Conservation (phyloP, 2,797 vertebrate genomes). For the Tokudaia muenninki region DNA sequence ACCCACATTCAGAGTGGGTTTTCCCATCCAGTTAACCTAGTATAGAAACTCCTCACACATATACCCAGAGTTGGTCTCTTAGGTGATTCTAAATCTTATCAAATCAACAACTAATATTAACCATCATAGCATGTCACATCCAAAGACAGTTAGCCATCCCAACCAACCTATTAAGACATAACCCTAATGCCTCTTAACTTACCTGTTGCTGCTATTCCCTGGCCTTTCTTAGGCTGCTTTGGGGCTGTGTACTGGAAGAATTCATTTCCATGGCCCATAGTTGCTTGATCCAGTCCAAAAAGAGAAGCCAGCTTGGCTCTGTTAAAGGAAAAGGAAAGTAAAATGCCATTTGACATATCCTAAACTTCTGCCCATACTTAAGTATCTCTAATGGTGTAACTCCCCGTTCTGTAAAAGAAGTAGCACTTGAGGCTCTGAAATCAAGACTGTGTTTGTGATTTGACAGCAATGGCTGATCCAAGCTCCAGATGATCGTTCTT, state of each 20-base stretch:
- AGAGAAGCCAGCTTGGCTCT: constrained; percentile 97
- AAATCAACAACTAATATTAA: background rate
- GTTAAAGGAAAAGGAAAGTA: constrained; percentile 67
- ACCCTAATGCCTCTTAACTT: constrained; percentile 61
- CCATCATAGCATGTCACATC: background rate
- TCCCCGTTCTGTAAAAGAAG: background rate
- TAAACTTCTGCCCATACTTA: background rate
- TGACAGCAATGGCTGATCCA: constrained; percentile 3
- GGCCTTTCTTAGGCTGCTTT: constrained; percentile 95
- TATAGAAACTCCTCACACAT: background rate
- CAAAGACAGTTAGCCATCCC: background rate
- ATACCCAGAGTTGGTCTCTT: background rate
- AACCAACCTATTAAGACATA: background rate
- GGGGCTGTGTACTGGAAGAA: constrained; percentile 98
- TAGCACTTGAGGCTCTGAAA: background rate
- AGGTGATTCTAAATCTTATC: background rate
- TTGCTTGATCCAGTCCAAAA: constrained; percentile 93
- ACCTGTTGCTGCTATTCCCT: constrained; percentile 88
- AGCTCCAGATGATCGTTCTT: constrained; percentile 17
- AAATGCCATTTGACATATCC: constrained; percentile 42
- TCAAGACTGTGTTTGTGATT: constrained; percentile 51
- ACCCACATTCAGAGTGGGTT: background rate
- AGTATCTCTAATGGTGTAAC: background rate
- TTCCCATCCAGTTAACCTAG: background rate
- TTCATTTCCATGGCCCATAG: constrained; percentile 92